A percentile compares a stretch with the other conserved stretches of the same genome.
phyloP scores from a whole-genome alignment of 2,113 vertebrate genomes.

The Forbesichthys papilliferus region DNA sequence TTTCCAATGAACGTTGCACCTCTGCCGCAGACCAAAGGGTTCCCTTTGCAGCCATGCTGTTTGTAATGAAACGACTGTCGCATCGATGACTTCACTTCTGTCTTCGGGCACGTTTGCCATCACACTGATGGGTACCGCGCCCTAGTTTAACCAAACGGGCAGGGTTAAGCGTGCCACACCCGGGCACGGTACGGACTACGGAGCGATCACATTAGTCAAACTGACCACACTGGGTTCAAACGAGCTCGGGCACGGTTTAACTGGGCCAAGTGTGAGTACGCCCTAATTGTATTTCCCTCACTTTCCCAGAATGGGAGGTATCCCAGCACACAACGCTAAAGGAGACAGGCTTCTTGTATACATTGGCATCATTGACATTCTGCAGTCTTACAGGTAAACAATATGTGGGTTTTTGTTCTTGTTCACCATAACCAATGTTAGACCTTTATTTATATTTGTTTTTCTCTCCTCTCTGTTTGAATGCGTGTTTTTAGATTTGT shows the following conservation, averaged over 20 bases:
- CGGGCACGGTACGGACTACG: background rate
- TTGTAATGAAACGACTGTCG: no score
- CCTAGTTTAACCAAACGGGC: no score
- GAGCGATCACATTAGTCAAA: background rate
- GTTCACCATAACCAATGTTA: conserved; percentile 6
- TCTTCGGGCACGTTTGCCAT: no score
- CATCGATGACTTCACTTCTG: no score
- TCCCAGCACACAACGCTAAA: conserved; percentile 84
- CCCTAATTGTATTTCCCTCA: background rate
- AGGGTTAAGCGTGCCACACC: background rate
- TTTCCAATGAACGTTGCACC: no score
- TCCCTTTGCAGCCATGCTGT: no score
- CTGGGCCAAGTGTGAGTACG: no score
- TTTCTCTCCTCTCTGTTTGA: background rate
- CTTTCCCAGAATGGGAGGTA: conserved; percentile 87
- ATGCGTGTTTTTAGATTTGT: conserved; percentile 75
- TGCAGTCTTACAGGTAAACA: conserved; percentile 91
- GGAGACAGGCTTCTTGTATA: conserved; percentile 90
- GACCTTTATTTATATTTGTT: background rate
- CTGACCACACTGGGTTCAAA: background rate
- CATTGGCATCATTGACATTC: conserved; percentile 92
- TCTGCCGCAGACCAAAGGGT: no score
- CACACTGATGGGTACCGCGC: no score
- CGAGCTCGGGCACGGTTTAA: no score
- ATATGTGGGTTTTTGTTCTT: background rate